Conservation (phyloP, 2,797 vertebrate species). For the Perodicticus potto region DNA sequence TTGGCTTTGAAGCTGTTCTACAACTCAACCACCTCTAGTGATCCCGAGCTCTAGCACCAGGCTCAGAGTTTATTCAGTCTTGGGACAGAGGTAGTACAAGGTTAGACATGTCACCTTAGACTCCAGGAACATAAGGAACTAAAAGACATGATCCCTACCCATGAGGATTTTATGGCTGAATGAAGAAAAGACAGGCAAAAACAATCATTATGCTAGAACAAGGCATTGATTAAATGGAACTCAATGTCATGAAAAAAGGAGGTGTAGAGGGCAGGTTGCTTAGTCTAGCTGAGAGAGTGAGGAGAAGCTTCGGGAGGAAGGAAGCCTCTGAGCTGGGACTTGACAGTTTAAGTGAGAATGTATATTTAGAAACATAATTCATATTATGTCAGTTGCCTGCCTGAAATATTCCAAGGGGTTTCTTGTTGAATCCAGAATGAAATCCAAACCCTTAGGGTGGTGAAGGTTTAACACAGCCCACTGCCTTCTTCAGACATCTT, state of each 20-base stretch:
- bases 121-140: constrained; percentile 30
- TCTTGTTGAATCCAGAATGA: background rate
- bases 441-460: background rate
- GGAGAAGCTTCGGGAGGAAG: constrained; percentile 63
- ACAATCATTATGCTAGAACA: constrained; percentile 56
- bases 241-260: background rate
- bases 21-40: background rate
- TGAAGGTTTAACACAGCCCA: rapidly evolving
- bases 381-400: background rate
- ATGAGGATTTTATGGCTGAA: constrained; percentile 46
- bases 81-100: background rate
- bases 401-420: background rate
- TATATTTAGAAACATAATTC: constrained; percentile 1
- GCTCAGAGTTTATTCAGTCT: constrained; percentile 22
- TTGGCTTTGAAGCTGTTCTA: background rate
- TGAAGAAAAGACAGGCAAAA: constrained; percentile 66
- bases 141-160: constrained; percentile 18
- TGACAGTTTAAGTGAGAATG: background rate
- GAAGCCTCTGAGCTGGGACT: background rate
- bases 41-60: background rate
- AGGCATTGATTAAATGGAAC: constrained; percentile 65
- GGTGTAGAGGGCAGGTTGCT: constrained; percentile 11
- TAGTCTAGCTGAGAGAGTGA: background rate
- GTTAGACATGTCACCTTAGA: background rate
- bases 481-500: background rate